A percentile compares a stretch with the other conserved stretches of the same genome.
These are phyloP conservation scores for Sylvia atricapilla DNA, from an alignment of 2,113 vertebrate species.

Conservation along the genomic window DNA sequence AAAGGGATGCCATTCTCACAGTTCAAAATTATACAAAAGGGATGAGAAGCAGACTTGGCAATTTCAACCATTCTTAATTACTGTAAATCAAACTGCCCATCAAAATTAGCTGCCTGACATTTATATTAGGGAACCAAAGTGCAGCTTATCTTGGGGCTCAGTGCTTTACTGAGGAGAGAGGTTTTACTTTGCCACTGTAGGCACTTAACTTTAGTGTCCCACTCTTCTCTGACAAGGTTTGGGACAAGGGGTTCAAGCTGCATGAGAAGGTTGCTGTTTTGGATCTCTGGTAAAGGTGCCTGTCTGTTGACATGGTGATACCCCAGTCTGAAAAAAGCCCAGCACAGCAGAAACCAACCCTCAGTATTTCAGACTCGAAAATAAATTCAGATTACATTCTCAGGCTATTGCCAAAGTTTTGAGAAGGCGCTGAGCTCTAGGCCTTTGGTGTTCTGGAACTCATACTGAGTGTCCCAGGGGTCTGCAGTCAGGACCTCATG, in stretches of 20 bases:
- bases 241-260: not conserved
- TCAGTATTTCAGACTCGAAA: not conserved
- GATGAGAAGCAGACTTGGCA: not conserved
- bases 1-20: not conserved
- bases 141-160: not conserved
- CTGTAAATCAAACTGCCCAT: not conserved
- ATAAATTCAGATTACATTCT: not conserved
- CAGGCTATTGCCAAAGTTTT: not conserved
- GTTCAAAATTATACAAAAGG: not conserved
- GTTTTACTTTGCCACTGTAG: not conserved
- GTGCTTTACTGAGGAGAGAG: fast-evolving
- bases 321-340: not conserved
- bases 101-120: not conserved
- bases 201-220: not conserved
- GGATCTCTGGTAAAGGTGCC: not conserved
- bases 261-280: not conserved
- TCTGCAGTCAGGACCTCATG: not conserved
- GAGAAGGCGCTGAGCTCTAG: not conserved
- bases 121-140: not conserved
- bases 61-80: not conserved
- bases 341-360: not conserved
- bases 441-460: not conserved
- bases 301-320: not conserved
- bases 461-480: fast-evolving
- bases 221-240: not conserved